Evolutionary conservation across 2,797 vertebrate species (phyloP).

Genomic region (Schizopygopsis pylzovi): DNA sequence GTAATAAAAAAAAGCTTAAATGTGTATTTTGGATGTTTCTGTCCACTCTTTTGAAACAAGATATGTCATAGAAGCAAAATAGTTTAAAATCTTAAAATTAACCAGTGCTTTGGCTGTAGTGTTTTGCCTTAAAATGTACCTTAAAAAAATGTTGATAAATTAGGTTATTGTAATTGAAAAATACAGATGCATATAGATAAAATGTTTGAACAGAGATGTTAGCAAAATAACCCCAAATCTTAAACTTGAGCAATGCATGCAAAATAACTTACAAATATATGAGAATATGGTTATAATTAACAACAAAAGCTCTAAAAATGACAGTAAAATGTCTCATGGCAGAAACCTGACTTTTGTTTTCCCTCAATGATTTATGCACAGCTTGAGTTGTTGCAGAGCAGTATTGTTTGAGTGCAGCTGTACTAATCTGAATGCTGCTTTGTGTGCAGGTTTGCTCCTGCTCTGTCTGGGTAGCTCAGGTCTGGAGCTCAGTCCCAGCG

Average conservation of each 20-base stretch:
- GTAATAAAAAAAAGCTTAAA: neutral
- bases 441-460: constrained; percentile 72
- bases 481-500: constrained; percentile 78
- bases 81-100: neutral
- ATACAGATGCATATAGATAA: neutral
- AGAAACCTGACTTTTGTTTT: neutral
- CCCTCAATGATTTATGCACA: neutral
- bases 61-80: neutral
- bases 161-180: neutral
- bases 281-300: neutral
- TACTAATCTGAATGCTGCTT: constrained; percentile 16
- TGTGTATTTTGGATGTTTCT: neutral
- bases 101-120: too few species aligned
- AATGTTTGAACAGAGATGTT: neutral
- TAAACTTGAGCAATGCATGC: too few species aligned
- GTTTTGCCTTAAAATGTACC: too few species aligned
- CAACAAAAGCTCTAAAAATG: neutral
- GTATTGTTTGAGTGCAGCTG: neutral
- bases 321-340: neutral
- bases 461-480: constrained; percentile 61
- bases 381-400: neutral
- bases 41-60: neutral
- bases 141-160: neutral
- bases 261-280: neutral
- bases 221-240: too few species aligned